Evolutionary conservation across 2,113 vertebrate species (phyloP).

Genomic region (Thamnophis sirtalis): DNA sequence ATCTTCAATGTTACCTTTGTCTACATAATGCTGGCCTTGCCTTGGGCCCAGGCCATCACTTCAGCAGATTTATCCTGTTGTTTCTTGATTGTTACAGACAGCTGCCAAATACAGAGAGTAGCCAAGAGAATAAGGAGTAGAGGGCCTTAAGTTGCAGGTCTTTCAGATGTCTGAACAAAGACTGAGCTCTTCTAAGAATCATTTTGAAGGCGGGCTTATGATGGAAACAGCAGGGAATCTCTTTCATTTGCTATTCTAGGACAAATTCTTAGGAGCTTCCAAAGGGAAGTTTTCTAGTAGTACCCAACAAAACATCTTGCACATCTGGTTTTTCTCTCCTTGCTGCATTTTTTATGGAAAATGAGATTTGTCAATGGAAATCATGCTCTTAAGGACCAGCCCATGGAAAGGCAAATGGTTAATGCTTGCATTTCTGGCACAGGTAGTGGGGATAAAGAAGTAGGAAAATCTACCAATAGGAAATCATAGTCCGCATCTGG

Average conservation of each 20-base stretch:
- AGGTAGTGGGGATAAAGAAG: not conserved
- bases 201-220: not conserved
- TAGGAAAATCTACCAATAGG: not conserved
- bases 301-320: not conserved
- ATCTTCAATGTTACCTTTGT: not conserved
- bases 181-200: not conserved
- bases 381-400: not conserved
- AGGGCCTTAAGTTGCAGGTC: not conserved
- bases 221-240: not conserved
- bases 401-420: not conserved
- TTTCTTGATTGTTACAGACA: not conserved
- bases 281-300: not conserved
- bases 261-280: not conserved
- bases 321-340: not conserved
- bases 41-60: not conserved
- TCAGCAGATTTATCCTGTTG: not conserved
- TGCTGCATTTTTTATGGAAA: not conserved
- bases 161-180: not conserved
- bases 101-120: not conserved
- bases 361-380: not conserved
- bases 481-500: not conserved
- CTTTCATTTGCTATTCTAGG: not conserved
- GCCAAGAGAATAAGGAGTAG: not conserved
- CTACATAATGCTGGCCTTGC: not conserved
- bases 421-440: not conserved